A percentile compares a stretch with the other conserved stretches of the same genome.
Conservation (phyloP, 2,888 invertebrate genomes). For the Endotricha flammealis region DNA sequence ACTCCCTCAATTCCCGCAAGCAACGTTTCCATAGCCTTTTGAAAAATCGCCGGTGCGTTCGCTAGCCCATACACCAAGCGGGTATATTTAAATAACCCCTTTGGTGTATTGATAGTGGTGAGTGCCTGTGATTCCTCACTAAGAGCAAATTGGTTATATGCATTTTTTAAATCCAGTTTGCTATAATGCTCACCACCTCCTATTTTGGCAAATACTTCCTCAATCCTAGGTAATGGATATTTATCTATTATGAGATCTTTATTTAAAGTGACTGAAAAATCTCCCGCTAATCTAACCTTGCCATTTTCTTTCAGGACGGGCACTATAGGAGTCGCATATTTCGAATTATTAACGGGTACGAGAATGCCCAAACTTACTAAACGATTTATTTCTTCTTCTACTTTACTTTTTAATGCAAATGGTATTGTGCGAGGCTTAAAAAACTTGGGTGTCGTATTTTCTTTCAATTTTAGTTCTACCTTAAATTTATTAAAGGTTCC, state of each 20-base stretch:
- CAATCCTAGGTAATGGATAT: constrained; percentile 6
- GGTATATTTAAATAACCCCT: constrained; percentile 22
- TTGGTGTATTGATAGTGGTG: constrained; percentile 20
- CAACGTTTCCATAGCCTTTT: too few species aligned
- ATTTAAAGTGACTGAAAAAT: constrained; percentile 23
- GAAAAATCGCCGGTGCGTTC: too few species aligned
- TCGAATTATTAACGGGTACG: constrained; percentile 17
- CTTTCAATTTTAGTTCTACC: constrained; percentile 16
- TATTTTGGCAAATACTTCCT: constrained; percentile 4
- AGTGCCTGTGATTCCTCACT: constrained; percentile 16
- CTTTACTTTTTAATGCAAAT: constrained; percentile 24
- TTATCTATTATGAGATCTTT: constrained; percentile 11
- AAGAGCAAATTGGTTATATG: constrained; percentile 18
- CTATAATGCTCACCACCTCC: constrained; percentile 15
- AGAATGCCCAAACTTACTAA: constrained; percentile 23
- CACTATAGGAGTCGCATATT: constrained; percentile 24
- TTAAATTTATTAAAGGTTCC: constrained; percentile 19
- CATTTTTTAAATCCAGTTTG: constrained; percentile 17
- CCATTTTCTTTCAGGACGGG: constrained; percentile 20
- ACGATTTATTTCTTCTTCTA: constrained; percentile 21
- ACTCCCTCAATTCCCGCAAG: constrained; percentile 23
- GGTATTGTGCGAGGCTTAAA: constrained; percentile 26
- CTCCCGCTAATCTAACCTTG: constrained; percentile 15
- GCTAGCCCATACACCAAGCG: too few species aligned
- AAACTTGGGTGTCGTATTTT: constrained; percentile 14